Evolutionary conservation across 1,140 invertebrate genomes (phyloP).

Genomic region (Atopsyche davidsoni): DNA sequence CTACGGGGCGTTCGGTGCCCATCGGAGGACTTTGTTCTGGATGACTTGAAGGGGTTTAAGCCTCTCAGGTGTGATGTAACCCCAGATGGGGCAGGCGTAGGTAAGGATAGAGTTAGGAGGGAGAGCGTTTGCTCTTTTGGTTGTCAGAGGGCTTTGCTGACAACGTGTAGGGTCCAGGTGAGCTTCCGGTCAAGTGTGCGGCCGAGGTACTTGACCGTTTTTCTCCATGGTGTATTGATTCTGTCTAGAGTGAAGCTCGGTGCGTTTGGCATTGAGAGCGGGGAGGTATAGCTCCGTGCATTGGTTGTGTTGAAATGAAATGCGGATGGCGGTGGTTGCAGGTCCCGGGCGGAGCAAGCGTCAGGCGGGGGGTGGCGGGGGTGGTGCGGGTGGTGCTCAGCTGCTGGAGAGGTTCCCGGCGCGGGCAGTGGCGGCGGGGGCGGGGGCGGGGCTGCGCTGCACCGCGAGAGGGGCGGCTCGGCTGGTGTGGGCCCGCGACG

Average conservation of each 20-base stretch:
- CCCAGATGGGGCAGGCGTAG: no score
- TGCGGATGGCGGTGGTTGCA: neutral
- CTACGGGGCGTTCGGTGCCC: no score
- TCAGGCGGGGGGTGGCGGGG: no score
- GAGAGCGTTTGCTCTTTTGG: no score
- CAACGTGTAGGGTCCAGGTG: no score
- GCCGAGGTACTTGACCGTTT: neutral
- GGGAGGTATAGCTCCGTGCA: neutral
- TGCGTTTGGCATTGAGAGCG: neutral
- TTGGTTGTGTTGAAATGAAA: neutral
- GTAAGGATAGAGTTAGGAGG: no score
- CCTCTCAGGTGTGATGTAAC: no score
- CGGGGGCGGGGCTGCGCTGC: slow-evolving; percentile 15
- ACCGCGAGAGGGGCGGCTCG: slow-evolving; percentile 14
- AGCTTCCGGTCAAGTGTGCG: no score
- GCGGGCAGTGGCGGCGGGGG: slow-evolving; percentile 14
- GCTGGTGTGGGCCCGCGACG: slow-evolving; percentile 22
- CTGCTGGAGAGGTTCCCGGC: slow-evolving; percentile 19
- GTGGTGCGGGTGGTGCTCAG: neutral
- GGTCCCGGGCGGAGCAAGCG: no score
- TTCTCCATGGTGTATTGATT: neutral
- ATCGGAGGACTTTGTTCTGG: no score
- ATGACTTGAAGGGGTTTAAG: no score
- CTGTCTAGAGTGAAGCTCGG: neutral
- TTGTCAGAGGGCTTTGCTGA: no score